Base-by-base conservation (phyloP, 2,888 invertebrate genomes). In the Conus canariensis region DNA sequence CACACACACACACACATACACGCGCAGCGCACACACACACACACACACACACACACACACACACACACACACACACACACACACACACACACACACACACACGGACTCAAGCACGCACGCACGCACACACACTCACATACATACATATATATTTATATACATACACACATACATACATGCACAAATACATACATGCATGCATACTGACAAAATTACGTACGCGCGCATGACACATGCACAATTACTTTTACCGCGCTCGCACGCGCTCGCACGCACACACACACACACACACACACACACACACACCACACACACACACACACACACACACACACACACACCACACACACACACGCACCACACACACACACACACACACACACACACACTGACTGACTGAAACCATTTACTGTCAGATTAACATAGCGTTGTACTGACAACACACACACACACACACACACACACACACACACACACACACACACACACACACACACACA, bases 201-300 rank as follows among this genome's bases (percentile, higher is more conserved):
- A 90, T 45, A 90, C 82, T 85, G 19, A 85, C 45, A 90, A 22
- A 85, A 64, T 45, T 45, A 90, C 82, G 85, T 45, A 90, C 64
- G 85, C 45, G 85, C 82, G 30, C 30, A 30, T 30, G 2, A 90
- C 45, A 90, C 82, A 90, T 67, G 2, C 30, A 30, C 30, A 30
- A 30, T 1, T 30, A 30, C 30, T 30, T 30, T 30, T 30, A 30
- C 30, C 30, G 30, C 30, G 30, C n/a, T n/a, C n/a, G n/a, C n/a
- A n/a, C n/a, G n/a, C n/a, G n/a, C n/a, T n/a, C n/a, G n/a, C n/a
- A n/a, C 30, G 30, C 0, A 2, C 30, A 30, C 30, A 30, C 30
- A 30, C n/a, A 45, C 45, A 45, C 45, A 45, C 45, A 85, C 82
- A 86, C 45, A 90, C 86, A 90, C 45, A 90, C 82, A 88, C 22